Base-by-base conservation (phyloP, 2,113 vertebrate species). In the Mirounga angustirostris region DNA sequence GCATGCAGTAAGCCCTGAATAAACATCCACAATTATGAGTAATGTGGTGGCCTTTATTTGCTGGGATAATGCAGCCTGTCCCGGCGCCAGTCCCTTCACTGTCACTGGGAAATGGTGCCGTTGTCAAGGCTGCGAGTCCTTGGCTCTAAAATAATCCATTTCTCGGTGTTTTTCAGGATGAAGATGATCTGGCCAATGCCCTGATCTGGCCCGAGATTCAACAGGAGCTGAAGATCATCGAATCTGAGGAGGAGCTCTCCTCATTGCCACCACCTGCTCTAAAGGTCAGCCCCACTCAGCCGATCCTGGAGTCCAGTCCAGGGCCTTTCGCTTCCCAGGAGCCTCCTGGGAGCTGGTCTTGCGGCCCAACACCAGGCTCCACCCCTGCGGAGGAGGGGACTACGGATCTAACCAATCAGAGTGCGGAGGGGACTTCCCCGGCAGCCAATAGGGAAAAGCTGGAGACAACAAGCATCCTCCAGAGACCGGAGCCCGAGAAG, bases 201-300 rank as follows among this genome's bases (percentile, higher is more conserved):
- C 67, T 98, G 74, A 96, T 98, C 81, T 99, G 99, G 99, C 98
- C 99, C 14, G 99, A 99, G 83, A 98, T 99, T 97, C 99, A 99
- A 93, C 99, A 99, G 69, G 99, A 99, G 94, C 98, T 99, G 94
- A 99, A 99, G 98, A 99, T 99, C 89, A 99, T 99, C 0, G 99
- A 99, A 97, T 98, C 99, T 65, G 99, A 99, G 95, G 99, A 99
- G 74, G 99, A 99, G 40, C 94, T 99, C n/a, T 65, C 98, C 7
- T 84, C 97, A 1, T 81, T 98, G 67, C 96, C 98, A 90, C 83
- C 92, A 11, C 46, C 95, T 91, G 15, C 59, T 24, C 58, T 89
- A 15, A 95, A 97, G 86, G 82, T 0, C 0, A 94, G 50, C 43
- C 46, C 91, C 1, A 11, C 85, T 80, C 97, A 90, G 28, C n/a